Evolutionary conservation across 2,797 vertebrate genomes (phyloP).

Genomic region (Tinamus major): DNA sequence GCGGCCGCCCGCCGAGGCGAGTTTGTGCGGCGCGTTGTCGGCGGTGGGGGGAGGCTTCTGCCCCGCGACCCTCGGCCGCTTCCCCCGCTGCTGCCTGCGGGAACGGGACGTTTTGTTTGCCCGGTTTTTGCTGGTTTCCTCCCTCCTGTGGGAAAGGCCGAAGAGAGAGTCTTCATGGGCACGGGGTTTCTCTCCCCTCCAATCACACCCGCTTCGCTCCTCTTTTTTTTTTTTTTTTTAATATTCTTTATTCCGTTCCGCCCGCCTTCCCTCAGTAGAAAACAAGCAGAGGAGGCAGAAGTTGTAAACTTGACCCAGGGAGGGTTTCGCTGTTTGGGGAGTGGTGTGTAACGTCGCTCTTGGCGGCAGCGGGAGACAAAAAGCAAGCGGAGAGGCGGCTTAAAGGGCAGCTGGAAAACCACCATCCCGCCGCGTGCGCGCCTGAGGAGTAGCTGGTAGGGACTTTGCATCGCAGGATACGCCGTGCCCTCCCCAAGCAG

Average conservation of each 20-base stretch:
- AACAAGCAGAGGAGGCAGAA: neutral
- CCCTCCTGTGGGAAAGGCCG: neutral
- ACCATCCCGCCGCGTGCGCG: neutral
- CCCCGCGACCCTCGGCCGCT: neutral
- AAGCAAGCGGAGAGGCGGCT: neutral
- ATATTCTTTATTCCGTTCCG: too few relatives aligned
- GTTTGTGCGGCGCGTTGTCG: too few relatives aligned
- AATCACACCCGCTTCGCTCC: neutral
- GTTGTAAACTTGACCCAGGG: neutral
- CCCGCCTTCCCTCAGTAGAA: neutral
- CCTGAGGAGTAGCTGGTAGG: conserved; percentile 17
- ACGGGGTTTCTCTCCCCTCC: accelerated
- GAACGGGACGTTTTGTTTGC: too few relatives aligned
- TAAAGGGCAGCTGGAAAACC: neutral
- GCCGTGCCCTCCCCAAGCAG: conserved; percentile 17
- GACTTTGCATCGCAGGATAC: neutral
- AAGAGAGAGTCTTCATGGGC: neutral
- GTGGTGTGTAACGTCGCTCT: neutral
- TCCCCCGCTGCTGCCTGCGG: too few relatives aligned
- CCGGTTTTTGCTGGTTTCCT: neutral
- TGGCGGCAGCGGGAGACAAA: neutral
- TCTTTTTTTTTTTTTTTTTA: too few relatives aligned
- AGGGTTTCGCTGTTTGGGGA: accelerated
- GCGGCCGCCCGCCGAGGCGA: neutral
- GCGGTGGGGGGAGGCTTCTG: too few relatives aligned